A percentile compares a stretch with the other conserved stretches of the same genome.
phyloP scores from a whole-genome alignment of 2,113 vertebrate species.

The Gulo gulo region DNA sequence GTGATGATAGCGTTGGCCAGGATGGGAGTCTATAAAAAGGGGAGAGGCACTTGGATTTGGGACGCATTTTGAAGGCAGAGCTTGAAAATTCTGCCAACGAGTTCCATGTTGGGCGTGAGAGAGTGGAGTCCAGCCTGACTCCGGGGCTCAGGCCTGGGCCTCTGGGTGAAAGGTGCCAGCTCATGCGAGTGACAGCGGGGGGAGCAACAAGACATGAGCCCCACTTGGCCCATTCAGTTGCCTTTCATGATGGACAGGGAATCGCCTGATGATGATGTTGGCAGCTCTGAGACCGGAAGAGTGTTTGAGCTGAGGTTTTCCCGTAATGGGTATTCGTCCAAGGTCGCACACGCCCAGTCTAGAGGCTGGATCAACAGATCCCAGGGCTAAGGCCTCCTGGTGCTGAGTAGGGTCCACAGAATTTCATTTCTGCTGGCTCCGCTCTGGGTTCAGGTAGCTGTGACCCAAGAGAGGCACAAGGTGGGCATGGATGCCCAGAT shows the following conservation, averaged over 20 bases:
- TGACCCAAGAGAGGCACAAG: neutral
- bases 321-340: neutral
- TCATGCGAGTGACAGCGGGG: neutral
- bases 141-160: neutral
- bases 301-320: neutral
- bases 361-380: neutral
- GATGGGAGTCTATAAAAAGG: neutral
- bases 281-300: neutral
- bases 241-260: neutral
- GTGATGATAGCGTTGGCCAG: neutral
- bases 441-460: neutral
- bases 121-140: neutral
- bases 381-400: neutral
- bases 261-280: rapidly evolving
- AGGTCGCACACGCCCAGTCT: neutral
- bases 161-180: neutral
- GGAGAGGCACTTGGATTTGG: neutral
- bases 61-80: neutral
- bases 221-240: neutral
- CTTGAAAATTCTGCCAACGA: neutral
- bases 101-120: neutral
- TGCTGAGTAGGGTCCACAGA: neutral
- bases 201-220: neutral
- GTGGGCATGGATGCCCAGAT: neutral
- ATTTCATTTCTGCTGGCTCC: neutral